These are phyloP conservation scores for Sparidentex hasta DNA, from an alignment of 2,797 vertebrate genomes.

Conservation along the genomic window DNA sequence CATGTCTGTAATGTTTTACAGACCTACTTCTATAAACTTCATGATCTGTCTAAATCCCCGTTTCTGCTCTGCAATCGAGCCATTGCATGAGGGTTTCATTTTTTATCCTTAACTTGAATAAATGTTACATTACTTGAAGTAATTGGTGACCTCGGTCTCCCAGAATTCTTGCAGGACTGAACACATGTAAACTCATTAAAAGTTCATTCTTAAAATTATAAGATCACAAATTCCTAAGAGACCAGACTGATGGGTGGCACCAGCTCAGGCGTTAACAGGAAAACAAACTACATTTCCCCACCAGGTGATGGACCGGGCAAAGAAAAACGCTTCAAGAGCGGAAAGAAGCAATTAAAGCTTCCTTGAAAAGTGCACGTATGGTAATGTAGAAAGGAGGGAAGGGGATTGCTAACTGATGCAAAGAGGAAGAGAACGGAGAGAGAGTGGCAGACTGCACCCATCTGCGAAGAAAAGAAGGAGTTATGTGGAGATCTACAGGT, in stretches of 20 bases:
- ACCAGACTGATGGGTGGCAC: background rate
- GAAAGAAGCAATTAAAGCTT: background rate
- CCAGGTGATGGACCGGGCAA: too few species aligned
- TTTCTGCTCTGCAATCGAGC: slow-evolving; percentile 6
- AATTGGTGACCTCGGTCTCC: background rate
- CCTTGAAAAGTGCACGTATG: too few species aligned
- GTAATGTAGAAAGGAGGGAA: too few species aligned
- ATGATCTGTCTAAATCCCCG: background rate
- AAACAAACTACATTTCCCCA: background rate
- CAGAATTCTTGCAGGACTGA: background rate
- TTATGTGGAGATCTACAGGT: slow-evolving; percentile 44
- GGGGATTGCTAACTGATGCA: too few species aligned
- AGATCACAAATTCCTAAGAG: slow-evolving; percentile 9
- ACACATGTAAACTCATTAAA: background rate
- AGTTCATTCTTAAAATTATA: background rate
- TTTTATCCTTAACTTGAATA: background rate
- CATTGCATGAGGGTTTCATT: background rate
- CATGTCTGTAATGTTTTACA: slow-evolving; percentile 10
- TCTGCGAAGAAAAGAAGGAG: slow-evolving; percentile 12
- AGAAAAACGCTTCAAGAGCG: too few species aligned
- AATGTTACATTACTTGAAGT: background rate
- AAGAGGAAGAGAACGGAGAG: background rate
- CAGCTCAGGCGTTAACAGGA: background rate
- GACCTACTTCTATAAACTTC: background rate
- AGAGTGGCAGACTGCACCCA: slow-evolving; percentile 65